Percentiles rank a stretch among this genome's conserved stretches.
Conservation (phyloP, 2,113 vertebrate genomes). For the Struthio camelus region DNA sequence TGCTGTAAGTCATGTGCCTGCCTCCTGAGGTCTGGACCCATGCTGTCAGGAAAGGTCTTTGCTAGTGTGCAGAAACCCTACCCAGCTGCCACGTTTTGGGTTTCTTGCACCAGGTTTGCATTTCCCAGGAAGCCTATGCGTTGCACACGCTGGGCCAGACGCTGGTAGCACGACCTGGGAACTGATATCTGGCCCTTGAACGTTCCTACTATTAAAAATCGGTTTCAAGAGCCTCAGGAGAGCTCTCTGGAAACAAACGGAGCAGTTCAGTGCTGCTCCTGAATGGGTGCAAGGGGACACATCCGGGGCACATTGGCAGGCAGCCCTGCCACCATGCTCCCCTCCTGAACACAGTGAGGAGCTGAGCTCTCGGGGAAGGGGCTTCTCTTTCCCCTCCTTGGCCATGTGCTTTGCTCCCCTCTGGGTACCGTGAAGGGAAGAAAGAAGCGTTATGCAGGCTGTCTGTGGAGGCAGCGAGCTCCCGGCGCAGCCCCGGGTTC, state of each 20-base stretch:
- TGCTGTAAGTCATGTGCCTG: neutral
- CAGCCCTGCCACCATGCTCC: neutral
- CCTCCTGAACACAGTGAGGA: neutral
- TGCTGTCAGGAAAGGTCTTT: neutral
- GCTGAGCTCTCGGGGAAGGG: neutral
- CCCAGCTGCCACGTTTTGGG: neutral
- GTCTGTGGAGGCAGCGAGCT: neutral
- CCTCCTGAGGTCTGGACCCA: neutral
- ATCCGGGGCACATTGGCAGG: neutral
- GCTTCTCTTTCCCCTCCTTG: neutral
- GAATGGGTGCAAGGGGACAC: neutral
- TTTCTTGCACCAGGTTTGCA: neutral
- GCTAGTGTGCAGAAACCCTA: neutral
- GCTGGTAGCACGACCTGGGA: neutral
- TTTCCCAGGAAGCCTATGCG: neutral
- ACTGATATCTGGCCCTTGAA: neutral
- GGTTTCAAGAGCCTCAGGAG: neutral
- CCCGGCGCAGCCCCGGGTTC: neutral
- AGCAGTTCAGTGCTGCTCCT: neutral
- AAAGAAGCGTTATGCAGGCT: too few relatives aligned
- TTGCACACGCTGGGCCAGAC: neutral
- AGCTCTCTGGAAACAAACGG: neutral
- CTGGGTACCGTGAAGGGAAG: neutral
- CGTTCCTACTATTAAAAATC: neutral
- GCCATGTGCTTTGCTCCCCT: neutral